A percentile compares a stretch with the other conserved stretches of the same genome.
Conservation (phyloP, 2,113 vertebrate species). For the Cynoglossus semilaevis region DNA sequence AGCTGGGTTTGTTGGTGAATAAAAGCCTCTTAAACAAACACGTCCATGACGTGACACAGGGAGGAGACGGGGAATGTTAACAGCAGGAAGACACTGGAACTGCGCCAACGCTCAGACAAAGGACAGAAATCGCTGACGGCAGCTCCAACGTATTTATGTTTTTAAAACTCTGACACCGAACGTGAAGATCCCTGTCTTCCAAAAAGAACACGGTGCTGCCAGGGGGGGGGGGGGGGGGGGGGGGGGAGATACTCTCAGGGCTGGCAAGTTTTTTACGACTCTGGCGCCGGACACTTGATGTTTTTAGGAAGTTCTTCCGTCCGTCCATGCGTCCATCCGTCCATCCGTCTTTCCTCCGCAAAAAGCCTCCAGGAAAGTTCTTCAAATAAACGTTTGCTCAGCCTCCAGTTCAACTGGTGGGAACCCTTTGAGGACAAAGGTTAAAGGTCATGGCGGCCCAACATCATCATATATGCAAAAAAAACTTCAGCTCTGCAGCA, state of each 20-base stretch:
- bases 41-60: too few species aligned
- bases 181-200: not conserved
- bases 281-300: not conserved
- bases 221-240: too few species aligned
- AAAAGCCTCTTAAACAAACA: too few species aligned
- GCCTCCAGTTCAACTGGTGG: too few species aligned
- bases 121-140: too few species aligned
- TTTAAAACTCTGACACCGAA: not conserved
- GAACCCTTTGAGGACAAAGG: not conserved
- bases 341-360: not conserved
- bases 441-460: not conserved
- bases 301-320: not conserved
- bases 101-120: too few species aligned
- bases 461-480: too few species aligned
- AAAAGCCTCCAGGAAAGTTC: not conserved
- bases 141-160: too few species aligned
- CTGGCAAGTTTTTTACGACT: not conserved
- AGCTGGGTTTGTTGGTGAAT: too few species aligned
- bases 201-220: not conserved
- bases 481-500: too few species aligned
- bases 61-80: too few species aligned
- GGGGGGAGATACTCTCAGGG: not conserved
- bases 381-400: not conserved
- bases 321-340: not conserved
- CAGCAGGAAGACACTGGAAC: too few species aligned